Base-by-base conservation (phyloP, 2,797 vertebrate species). In the Thalassophryne amazonica region DNA sequence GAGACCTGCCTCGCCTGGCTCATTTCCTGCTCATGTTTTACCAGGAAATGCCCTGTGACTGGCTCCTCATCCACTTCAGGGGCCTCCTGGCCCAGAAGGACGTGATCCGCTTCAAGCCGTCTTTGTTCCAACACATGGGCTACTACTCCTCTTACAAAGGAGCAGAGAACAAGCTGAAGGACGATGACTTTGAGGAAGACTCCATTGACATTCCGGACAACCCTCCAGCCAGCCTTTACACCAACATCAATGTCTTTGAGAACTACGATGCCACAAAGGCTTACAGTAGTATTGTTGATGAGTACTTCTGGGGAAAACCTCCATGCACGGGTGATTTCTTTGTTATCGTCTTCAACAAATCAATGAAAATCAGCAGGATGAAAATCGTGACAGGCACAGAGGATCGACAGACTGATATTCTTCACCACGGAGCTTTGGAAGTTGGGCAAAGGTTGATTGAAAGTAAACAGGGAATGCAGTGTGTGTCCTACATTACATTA, bases 41-140 rank as follows among this genome's bases (percentile, higher is more conserved):
- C 90, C 97, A 99, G 88, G 97, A 99, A 82, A 99, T 99, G 97
- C 97, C 97, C 80, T 99, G 97, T 0, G 97, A 98, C 65, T 99
- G 97, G 97, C 86, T 99, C 12, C 90, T 99, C 23, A 96, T 96
- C 71, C 96, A 99, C 84, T 99, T 99, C 52, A 86, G 95, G 37
- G 92, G 93, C 25, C 82, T 99, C 2, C 74, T 99, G 76, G 95
- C 96, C 56, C 97, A 99, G 80, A 98, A 97, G 78, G 97, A 98
- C 52, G 94, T 94, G 42, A 98, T 99, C 47, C 93, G 97, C 50
- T 99, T 99, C 84, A 98, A 98, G 78, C 96, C 97, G 30, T 99
- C 97, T 10, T 87, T 99, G 39, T 99, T 99, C 79, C 97, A 99
- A 68, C 97, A 99, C 79, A 98, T 98, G 95, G 97, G 96, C 49